These are phyloP conservation scores for Coelopa frigida DNA, from an alignment of 1,140 invertebrate genomes.

Conservation along the genomic window DNA sequence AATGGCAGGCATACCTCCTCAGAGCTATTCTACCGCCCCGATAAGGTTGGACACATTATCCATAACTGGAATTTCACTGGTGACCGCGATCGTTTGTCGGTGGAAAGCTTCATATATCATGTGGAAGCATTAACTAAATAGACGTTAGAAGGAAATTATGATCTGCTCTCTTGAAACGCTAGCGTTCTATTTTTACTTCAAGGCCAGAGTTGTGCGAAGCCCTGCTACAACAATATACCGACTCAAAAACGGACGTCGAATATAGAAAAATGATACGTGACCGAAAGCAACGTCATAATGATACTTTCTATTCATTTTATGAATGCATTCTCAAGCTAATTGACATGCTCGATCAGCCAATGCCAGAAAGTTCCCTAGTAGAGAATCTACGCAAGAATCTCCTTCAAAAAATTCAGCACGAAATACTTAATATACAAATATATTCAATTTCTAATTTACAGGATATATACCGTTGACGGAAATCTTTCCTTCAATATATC, in stretches of 20 bases:
- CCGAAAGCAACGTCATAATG: too few species aligned
- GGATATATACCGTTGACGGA: background rate
- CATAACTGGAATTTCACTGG: too few species aligned
- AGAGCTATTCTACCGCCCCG: too few species aligned
- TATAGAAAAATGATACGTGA: conserved; percentile 1
- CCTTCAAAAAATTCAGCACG: background rate
- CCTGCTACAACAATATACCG: background rate
- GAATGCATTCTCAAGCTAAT: too few species aligned
- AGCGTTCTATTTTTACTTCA: background rate
- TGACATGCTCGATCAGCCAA: background rate
- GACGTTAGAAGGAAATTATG: too few species aligned
- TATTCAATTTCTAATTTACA: background rate
- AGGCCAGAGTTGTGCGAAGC: background rate
- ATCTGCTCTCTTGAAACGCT: too few species aligned
- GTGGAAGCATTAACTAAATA: too few species aligned
- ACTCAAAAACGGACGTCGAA: conserved; percentile 4
- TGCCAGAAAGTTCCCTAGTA: background rate
- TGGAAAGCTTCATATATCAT: too few species aligned
- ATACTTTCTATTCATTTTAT: too few species aligned
- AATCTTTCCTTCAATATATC: background rate
- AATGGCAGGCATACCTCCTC: too few species aligned
- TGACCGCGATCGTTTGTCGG: too few species aligned
- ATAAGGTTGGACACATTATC: too few species aligned
- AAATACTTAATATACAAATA: conserved; percentile 1
- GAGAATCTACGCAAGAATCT: conserved; percentile 1